Evolutionary conservation across 2,113 vertebrate species (phyloP).

Genomic region (Prionailurus viverrinus): DNA sequence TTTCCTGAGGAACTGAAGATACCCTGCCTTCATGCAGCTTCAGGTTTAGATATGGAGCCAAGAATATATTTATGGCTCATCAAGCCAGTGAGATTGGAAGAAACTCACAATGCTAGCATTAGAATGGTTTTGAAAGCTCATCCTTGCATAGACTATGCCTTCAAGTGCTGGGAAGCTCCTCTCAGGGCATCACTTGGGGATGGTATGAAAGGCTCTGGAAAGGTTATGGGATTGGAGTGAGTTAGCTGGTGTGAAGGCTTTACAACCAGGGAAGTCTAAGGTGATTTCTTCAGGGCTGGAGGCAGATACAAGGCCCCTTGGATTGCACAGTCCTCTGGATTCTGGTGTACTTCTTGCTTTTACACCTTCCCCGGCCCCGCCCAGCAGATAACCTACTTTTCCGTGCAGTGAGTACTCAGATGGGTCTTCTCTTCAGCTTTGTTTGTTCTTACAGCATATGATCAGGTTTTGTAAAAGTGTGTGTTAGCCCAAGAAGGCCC

Average conservation of each 20-base stretch:
- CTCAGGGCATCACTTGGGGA: not conserved
- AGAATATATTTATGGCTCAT: not conserved
- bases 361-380: too few relatives aligned
- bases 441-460: not conserved
- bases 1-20: not conserved
- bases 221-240: not conserved
- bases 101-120: not conserved
- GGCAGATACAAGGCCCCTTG: not conserved
- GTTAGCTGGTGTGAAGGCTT: not conserved
- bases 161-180: not conserved
- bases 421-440: not conserved
- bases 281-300: not conserved
- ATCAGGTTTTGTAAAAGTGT: not conserved
- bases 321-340: not conserved
- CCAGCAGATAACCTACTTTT: not conserved
- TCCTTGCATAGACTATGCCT: rapidly evolving
- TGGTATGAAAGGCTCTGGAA: not conserved
- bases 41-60: not conserved
- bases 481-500: not conserved
- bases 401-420: not conserved
- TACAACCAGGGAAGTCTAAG: not conserved
- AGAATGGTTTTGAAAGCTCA: not conserved
- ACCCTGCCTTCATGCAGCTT: not conserved
- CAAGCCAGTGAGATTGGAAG: not conserved
- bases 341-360: not conserved